These are phyloP conservation scores for Mobula birostris DNA, from an alignment of 2,113 vertebrate species.

Conservation along the genomic window DNA sequence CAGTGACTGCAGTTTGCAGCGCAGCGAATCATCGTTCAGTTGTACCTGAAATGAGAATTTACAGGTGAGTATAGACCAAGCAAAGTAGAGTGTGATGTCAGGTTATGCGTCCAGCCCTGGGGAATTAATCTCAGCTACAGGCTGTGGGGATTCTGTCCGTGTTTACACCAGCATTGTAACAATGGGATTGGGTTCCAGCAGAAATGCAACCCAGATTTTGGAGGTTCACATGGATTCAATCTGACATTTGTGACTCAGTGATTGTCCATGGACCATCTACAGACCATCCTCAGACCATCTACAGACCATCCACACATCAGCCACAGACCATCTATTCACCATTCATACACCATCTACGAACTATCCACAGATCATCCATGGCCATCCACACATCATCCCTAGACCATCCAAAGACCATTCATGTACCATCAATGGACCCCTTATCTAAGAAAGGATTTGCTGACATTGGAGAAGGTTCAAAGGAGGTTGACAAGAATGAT, in stretches of 20 bases:
- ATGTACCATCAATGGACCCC: too few relatives aligned
- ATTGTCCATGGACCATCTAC: too few relatives aligned
- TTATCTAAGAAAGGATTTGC: too few relatives aligned
- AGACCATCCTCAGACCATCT: too few relatives aligned
- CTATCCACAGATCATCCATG: too few relatives aligned
- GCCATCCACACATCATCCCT: too few relatives aligned
- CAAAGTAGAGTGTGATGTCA: background rate
- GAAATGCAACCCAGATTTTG: background rate
- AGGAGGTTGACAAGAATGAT: too few relatives aligned
- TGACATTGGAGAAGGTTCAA: background rate
- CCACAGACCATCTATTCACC: too few relatives aligned
- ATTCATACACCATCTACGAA: too few relatives aligned
- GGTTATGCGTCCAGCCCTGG: background rate
- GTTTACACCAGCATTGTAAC: background rate
- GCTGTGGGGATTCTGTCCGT: background rate
- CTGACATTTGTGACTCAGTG: background rate
- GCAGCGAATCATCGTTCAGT: constrained; percentile 80
- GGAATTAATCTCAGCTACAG: background rate
- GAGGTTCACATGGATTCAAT: background rate
- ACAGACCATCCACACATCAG: too few relatives aligned
- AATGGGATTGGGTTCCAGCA: too few relatives aligned
- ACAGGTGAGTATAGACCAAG: background rate
- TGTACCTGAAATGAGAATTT: constrained; percentile 60
- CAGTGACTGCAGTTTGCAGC: constrained; percentile 69
- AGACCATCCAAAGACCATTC: background rate